A percentile compares a stretch with the other conserved stretches of the same genome.
phyloP scores from a whole-genome alignment of 2,888 invertebrate species.

The Epiperipatus broadwayi region DNA sequence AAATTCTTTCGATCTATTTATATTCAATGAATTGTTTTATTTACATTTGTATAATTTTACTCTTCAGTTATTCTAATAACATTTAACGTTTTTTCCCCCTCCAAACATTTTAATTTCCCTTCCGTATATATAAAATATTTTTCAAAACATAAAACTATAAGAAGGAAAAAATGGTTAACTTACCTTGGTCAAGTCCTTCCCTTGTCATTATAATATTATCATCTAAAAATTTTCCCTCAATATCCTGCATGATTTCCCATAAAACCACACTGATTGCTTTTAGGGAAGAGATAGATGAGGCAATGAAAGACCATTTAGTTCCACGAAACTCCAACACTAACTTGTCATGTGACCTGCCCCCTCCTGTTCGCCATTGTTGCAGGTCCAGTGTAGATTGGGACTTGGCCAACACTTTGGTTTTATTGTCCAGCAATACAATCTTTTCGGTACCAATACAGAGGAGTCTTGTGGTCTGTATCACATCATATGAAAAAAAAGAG shows the following conservation, averaged over 20 bases:
- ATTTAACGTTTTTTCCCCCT: too few relatives aligned
- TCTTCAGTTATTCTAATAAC: too few relatives aligned
- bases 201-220: constrained; percentile 17
- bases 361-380: constrained; percentile 41
- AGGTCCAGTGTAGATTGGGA: constrained; percentile 37
- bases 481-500: too few relatives aligned
- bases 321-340: constrained; percentile 41
- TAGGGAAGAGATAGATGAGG: constrained; percentile 37
- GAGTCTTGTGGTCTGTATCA: constrained; percentile 38
- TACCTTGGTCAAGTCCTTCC: constrained; percentile 16
- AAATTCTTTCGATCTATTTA: too few relatives aligned
- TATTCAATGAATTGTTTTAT: too few relatives aligned
- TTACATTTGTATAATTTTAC: too few relatives aligned
- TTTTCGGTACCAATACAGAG: constrained; percentile 38
- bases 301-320: constrained; percentile 37
- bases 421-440: constrained; percentile 39
- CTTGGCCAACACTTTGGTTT: constrained; percentile 37
- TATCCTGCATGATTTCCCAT: constrained; percentile 43
- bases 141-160: too few relatives aligned
- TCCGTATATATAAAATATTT: too few relatives aligned
- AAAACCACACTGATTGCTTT: constrained; percentile 34
- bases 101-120: too few relatives aligned
- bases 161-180: too few relatives aligned
- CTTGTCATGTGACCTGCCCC: constrained; percentile 40
- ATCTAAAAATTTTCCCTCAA: constrained; percentile 30